Percentiles rank a stretch among this genome's conserved stretches.
Conservation (phyloP, 1,140 invertebrate genomes). For the Drosophila kepulauana region DNA sequence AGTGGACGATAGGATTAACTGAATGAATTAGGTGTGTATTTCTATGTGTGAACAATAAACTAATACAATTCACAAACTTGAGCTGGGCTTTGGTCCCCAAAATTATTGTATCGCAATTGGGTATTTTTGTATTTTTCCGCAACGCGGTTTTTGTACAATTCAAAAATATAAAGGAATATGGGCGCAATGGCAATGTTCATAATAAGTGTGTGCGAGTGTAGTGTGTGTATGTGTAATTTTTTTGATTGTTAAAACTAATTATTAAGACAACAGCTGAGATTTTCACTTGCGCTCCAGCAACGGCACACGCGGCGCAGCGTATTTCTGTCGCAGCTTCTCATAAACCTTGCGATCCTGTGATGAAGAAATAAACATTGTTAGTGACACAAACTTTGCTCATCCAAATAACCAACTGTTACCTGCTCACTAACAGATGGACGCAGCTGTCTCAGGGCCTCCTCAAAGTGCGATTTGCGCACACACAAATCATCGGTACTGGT, state of each 20-base stretch:
- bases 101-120: conserved; percentile 17
- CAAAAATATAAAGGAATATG: conserved; percentile 30
- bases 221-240: conserved; percentile 10
- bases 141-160: conserved; percentile 34
- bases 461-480: conserved; percentile 71
- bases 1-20: too few relatives aligned
- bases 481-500: conserved; percentile 58
- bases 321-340: conserved; percentile 79
- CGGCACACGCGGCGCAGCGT: conserved; percentile 71
- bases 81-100: conserved; percentile 41
- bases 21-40: neutral
- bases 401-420: conserved; percentile 36
- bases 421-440: conserved; percentile 77
- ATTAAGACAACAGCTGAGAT: conserved; percentile 64
- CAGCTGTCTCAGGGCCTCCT: conserved; percentile 68
- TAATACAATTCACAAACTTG: neutral
- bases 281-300: conserved; percentile 49
- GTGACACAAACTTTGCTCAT: too few relatives aligned
- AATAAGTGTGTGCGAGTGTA: neutral
- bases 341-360: conserved; percentile 80
- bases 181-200: neutral
- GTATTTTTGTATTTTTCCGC: conserved; percentile 21
- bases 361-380: conserved; percentile 13
- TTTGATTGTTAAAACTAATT: conserved; percentile 14
- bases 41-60: conserved; percentile 2